phyloP scores from a whole-genome alignment of 1,140 invertebrate genomes.

The Fopius arisanus region DNA sequence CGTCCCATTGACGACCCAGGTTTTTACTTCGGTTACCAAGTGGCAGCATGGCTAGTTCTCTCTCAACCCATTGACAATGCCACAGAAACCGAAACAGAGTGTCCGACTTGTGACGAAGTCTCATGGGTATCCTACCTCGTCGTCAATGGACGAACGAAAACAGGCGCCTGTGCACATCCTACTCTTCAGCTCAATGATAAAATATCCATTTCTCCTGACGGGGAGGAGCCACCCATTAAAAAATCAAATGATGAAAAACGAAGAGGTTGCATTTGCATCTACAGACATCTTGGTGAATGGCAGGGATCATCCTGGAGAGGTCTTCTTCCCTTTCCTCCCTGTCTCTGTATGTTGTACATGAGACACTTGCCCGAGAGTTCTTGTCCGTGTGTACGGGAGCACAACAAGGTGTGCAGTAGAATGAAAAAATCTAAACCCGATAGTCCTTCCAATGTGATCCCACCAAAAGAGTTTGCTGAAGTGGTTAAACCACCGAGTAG shows the following conservation, averaged over 20 bases:
- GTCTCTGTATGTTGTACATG: slow-evolving; percentile 23
- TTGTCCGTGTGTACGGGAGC: slow-evolving; percentile 23
- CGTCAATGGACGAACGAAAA: slow-evolving; percentile 12
- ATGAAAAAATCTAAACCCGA: slow-evolving; percentile 7
- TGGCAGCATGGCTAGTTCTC: slow-evolving; percentile 16
- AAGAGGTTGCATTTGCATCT: slow-evolving; percentile 19
- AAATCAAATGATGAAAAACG: not conserved
- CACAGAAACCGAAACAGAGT: slow-evolving; percentile 12
- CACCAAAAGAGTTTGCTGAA: not conserved
- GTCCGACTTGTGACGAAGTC: slow-evolving; percentile 10
- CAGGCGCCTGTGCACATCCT: slow-evolving; percentile 22
- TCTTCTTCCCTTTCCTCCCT: slow-evolving; percentile 24
- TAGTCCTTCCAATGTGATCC: not conserved
- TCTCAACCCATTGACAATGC: slow-evolving; percentile 1
- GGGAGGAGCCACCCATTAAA: not conserved
- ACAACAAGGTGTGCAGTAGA: not conserved
- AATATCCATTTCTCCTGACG: not conserved
- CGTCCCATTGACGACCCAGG: not conserved
- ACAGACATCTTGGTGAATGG: slow-evolving; percentile 27
- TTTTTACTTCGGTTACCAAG: slow-evolving; percentile 28
- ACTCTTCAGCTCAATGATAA: not conserved
- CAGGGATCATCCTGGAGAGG: slow-evolving; percentile 12
- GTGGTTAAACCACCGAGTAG: not conserved
- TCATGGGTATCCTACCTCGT: slow-evolving; percentile 27
- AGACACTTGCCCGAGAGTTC: not conserved